phyloP scores from a whole-genome alignment of 2,797 vertebrate species.

The Ispidina picta region DNA sequence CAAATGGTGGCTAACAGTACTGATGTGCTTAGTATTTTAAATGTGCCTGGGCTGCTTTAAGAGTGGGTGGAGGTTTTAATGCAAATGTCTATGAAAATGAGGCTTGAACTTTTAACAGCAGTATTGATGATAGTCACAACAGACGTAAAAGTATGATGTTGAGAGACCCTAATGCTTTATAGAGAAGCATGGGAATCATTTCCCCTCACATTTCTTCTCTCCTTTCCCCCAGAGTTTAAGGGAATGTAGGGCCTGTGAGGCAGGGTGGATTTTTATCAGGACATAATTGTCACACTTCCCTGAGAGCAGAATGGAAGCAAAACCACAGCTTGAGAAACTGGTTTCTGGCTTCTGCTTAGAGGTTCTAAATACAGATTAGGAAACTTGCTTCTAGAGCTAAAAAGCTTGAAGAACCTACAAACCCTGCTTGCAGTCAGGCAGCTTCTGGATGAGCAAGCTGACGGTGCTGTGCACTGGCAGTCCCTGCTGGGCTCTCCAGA shows the following conservation, averaged over 20 bases:
- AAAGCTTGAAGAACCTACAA: neutral
- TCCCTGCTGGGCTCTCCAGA: neutral
- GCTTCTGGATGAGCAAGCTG: neutral
- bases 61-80: neutral
- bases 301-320: neutral
- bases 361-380: neutral
- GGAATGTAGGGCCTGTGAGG: neutral
- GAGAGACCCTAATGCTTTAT: neutral
- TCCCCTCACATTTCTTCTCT: neutral
- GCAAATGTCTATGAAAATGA: neutral
- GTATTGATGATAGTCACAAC: neutral
- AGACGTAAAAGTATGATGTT: neutral
- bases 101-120: neutral
- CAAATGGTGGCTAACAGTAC: neutral
- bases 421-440: neutral
- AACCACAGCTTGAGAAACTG: neutral
- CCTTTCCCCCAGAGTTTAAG: neutral
- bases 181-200: neutral
- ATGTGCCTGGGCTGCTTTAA: neutral
- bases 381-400: neutral
- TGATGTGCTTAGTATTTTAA: neutral
- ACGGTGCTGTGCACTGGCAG: accelerated
- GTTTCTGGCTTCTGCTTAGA: neutral
- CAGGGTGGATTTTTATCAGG: neutral
- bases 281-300: neutral